Evolutionary conservation across 2,888 invertebrate species (phyloP).

Genomic region (Leptinotarsa peninsularis): DNA sequence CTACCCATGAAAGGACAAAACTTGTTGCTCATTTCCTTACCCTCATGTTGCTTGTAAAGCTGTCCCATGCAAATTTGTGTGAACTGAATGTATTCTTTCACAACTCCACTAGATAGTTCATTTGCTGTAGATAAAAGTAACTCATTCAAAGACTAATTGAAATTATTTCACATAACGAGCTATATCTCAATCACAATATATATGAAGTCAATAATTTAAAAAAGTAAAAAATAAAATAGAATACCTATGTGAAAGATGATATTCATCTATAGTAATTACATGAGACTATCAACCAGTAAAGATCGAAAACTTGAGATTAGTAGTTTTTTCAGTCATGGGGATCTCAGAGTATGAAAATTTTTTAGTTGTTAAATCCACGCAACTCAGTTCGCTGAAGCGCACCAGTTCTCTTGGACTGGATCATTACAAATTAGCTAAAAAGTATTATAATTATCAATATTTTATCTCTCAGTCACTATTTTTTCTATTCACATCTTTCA

Average conservation of each 20-base stretch:
- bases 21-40: too few species aligned
- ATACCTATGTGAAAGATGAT: background rate
- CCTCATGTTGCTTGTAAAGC: too few species aligned
- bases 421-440: conserved; percentile 45
- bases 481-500: background rate
- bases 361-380: conserved; percentile 35
- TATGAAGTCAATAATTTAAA: too few species aligned
- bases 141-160: too few species aligned
- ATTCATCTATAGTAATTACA: background rate
- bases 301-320: conserved; percentile 13
- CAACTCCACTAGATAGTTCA: too few species aligned
- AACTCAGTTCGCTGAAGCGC: conserved; percentile 53
- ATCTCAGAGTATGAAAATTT: conserved; percentile 39
- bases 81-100: too few species aligned
- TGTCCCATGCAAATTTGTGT: too few species aligned
- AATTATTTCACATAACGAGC: too few species aligned
- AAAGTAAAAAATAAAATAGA: too few species aligned
- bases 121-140: too few species aligned
- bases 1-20: too few species aligned
- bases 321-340: conserved; percentile 16
- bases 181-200: too few species aligned
- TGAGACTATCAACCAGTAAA: conserved; percentile 6
- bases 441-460: background rate
- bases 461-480: background rate
- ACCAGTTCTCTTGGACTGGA: conserved; percentile 67